Evolutionary conservation across 2,888 invertebrate species (phyloP).

Genomic region (Mantis religiosa): DNA sequence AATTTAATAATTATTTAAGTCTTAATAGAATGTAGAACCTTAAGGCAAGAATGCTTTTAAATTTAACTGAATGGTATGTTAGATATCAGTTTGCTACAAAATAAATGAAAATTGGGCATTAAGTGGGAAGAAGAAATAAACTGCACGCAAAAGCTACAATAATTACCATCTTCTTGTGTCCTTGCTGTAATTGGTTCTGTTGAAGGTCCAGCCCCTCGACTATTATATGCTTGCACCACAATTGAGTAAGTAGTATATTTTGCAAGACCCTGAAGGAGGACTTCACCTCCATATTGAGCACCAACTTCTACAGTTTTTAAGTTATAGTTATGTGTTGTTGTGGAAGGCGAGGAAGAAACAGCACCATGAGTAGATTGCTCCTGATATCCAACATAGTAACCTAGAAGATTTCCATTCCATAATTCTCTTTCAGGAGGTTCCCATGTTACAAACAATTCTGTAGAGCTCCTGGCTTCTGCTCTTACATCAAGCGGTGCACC

Average conservation of each 20-base stretch:
- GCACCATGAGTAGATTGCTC: constrained; percentile 47
- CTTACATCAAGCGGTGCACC: constrained; percentile 78
- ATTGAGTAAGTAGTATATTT: constrained; percentile 78
- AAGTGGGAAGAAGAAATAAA: no score
- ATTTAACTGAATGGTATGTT: not conserved
- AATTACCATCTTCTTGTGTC: constrained; percentile 77
- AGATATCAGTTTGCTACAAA: not conserved
- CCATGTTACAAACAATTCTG: constrained; percentile 80
- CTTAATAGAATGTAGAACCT: not conserved
- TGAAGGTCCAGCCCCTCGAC: constrained; percentile 79
- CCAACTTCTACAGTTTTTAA: constrained; percentile 70
- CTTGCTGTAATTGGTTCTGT: constrained; percentile 74
- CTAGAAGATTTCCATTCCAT: constrained; percentile 84
- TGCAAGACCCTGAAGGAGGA: constrained; percentile 64
- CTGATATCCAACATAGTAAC: constrained; percentile 83
- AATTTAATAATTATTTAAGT: no score
- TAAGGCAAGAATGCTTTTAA: not conserved
- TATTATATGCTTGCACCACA: constrained; percentile 83
- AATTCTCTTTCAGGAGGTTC: constrained; percentile 80
- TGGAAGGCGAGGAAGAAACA: constrained; percentile 19
- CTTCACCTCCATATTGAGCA: constrained; percentile 65
- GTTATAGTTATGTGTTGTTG: constrained; percentile 48
- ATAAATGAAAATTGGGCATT: not conserved
- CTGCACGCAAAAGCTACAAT: constrained; percentile 14
- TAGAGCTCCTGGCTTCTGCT: constrained; percentile 79